Conservation (phyloP, 2,888 invertebrate species). For the Lathronympha strigana region DNA sequence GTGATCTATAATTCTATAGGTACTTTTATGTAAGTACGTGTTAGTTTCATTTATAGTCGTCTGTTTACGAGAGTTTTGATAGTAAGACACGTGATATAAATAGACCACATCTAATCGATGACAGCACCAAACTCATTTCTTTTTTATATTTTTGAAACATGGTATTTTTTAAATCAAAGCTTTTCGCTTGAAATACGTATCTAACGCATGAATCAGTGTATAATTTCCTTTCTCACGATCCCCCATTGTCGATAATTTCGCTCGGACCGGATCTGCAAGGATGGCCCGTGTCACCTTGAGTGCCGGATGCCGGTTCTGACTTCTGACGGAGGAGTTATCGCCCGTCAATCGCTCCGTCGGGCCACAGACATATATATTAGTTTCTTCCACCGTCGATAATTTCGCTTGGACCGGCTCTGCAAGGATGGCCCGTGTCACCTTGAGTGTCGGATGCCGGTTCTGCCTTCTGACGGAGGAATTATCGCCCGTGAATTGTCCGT, state of each 20-base stretch:
- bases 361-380: neutral
- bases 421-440: slow-evolving; percentile 80
- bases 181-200: slow-evolving; percentile 22
- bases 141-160: no score
- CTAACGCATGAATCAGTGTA: slow-evolving; percentile 26
- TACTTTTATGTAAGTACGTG: no score
- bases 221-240: slow-evolving; percentile 43
- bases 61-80: no score
- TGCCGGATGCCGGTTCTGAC: slow-evolving; percentile 73
- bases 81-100: no score
- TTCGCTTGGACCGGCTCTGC: slow-evolving; percentile 69
- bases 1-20: no score
- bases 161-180: slow-evolving; percentile 3
- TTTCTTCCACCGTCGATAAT: slow-evolving; percentile 48
- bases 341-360: slow-evolving; percentile 76
- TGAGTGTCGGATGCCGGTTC: slow-evolving; percentile 78
- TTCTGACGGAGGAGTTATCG: slow-evolving; percentile 77
- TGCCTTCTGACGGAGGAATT: slow-evolving; percentile 70
- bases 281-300: slow-evolving; percentile 80
- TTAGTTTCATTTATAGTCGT: no score
- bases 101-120: no score
- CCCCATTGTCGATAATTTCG: slow-evolving; percentile 52
- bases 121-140: no score
- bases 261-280: slow-evolving; percentile 74
- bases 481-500: slow-evolving; percentile 82